Conservation (phyloP, 2,888 invertebrate genomes). For the Chymomyza procnemis region DNA sequence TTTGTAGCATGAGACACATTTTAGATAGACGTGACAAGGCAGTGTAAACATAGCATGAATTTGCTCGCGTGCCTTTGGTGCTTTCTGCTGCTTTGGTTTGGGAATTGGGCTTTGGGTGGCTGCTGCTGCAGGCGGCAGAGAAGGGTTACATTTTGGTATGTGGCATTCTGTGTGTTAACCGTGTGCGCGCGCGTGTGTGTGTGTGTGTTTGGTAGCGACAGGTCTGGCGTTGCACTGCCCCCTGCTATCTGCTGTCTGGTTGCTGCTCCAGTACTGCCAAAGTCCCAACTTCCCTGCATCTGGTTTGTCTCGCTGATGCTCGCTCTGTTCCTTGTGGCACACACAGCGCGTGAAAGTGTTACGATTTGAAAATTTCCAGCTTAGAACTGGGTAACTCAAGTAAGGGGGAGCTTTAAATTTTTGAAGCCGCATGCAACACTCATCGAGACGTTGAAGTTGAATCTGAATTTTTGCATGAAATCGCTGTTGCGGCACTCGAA, state of each 20-base stretch:
- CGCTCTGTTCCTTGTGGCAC: slow-evolving; percentile 50
- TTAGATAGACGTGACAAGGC: slow-evolving; percentile 26
- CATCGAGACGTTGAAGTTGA: slow-evolving; percentile 23
- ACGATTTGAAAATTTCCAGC: slow-evolving; percentile 67
- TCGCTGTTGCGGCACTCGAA: no score
- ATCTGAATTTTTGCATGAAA: slow-evolving; percentile 6
- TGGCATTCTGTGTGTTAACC: background rate
- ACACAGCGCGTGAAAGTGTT: slow-evolving; percentile 62
- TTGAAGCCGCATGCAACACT: slow-evolving; percentile 42
- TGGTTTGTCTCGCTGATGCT: slow-evolving; percentile 23
- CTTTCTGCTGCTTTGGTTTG: slow-evolving; percentile 12
- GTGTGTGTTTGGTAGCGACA: slow-evolving; percentile 49
- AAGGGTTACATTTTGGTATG: slow-evolving; percentile 43
- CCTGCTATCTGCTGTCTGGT: background rate
- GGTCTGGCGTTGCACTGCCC: slow-evolving; percentile 40
- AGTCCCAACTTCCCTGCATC: background rate
- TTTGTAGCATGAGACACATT: no score
- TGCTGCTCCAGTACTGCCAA: slow-evolving; percentile 24
- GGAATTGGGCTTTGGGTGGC: slow-evolving; percentile 40
- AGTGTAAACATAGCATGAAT: slow-evolving; percentile 43
- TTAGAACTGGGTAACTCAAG: slow-evolving; percentile 67
- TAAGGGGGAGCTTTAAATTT: slow-evolving; percentile 28
- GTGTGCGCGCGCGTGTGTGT: slow-evolving; percentile 4
- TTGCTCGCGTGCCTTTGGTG: slow-evolving; percentile 34
- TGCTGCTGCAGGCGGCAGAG: slow-evolving; percentile 32